Percentiles rank a stretch among this genome's conserved stretches.
phyloP scores from a whole-genome alignment of 2,797 vertebrate species.

The Coracias cyanogaster region DNA sequence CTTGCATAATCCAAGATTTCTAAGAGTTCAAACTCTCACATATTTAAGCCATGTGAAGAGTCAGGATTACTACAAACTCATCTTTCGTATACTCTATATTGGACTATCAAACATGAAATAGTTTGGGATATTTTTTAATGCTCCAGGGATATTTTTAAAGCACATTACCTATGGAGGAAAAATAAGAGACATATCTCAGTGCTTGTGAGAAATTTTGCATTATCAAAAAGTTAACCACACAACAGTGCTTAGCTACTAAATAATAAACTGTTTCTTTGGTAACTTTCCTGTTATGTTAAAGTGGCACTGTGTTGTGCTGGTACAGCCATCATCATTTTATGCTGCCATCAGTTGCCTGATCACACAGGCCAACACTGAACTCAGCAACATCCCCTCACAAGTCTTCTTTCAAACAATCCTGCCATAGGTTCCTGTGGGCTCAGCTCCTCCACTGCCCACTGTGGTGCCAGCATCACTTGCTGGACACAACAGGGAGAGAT shows the following conservation, averaged over 20 bases:
- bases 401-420: no score
- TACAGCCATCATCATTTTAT: no score
- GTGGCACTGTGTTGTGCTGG: background rate
- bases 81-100: background rate
- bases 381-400: no score
- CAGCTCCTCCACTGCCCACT: no score
- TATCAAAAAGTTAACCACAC: background rate
- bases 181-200: background rate
- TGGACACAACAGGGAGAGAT: no score
- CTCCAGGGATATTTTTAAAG: background rate
- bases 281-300: background rate
- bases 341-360: no score
- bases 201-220: background rate
- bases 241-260: background rate
- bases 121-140: background rate
- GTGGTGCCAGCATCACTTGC: no score
- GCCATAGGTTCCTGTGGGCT: no score
- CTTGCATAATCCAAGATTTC: background rate
- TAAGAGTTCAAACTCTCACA: background rate
- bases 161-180: background rate
- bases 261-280: background rate
- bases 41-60: background rate
- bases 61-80: background rate
- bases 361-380: no score
- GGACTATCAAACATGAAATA: background rate